A percentile compares a stretch with the other conserved stretches of the same genome.
phyloP scores from a whole-genome alignment of 2,113 vertebrate species.

The Puma concolor region DNA sequence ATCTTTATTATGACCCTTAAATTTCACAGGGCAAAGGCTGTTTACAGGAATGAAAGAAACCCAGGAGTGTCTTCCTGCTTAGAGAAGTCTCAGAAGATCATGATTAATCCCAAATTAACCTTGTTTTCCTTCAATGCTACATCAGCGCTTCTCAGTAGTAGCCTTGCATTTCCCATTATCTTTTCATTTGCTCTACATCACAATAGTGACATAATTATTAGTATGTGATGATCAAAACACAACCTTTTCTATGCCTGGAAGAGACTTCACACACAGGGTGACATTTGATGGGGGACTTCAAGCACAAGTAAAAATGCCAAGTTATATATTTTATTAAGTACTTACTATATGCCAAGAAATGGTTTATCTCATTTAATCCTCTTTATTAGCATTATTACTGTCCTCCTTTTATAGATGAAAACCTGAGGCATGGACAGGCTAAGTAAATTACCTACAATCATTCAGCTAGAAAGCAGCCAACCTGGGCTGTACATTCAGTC shows the following conservation, averaged over 20 bases:
- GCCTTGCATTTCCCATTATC: not conserved
- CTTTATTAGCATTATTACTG: not conserved
- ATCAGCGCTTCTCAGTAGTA: not conserved
- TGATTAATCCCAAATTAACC: not conserved
- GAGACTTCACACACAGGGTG: not conserved
- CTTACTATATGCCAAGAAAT: not conserved
- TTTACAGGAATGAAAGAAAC: not conserved
- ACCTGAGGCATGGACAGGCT: not conserved
- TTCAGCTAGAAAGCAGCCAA: not conserved
- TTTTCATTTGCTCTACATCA: not conserved
- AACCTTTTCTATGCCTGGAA: not conserved
- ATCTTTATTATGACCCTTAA: not conserved
- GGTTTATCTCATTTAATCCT: not conserved
- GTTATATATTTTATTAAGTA: not conserved
- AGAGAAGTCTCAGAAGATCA: not conserved
- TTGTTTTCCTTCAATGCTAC: not conserved
- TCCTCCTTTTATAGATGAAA: not conserved
- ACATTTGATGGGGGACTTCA: not conserved
- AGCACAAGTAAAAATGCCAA: not conserved
- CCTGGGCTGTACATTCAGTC: not conserved
- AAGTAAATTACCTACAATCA: not conserved
- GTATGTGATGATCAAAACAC: not conserved
- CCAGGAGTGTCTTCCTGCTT: not conserved
- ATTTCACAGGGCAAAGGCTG: not conserved
- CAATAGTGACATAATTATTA: not conserved